Conservation (phyloP, 2,888 invertebrate genomes). For the Stenchaetothrips biformis region DNA sequence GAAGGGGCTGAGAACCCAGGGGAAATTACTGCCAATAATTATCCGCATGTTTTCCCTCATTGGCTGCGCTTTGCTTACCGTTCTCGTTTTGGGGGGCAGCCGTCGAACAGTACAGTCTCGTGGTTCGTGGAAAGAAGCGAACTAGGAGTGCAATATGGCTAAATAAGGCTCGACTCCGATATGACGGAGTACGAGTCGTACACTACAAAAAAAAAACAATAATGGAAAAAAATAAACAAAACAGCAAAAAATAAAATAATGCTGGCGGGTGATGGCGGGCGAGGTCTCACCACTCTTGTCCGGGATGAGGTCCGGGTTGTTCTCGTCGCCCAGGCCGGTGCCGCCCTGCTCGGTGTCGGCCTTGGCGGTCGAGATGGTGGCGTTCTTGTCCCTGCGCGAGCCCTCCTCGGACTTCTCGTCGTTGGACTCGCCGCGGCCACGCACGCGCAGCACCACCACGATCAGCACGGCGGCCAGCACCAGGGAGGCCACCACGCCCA, state of each 20-base stretch:
- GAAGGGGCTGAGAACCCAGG: too few species aligned
- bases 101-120: too few species aligned
- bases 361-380: slow-evolving; percentile 33
- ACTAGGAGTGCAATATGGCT: not conserved
- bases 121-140: not conserved
- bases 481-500: slow-evolving; percentile 47
- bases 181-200: slow-evolving; percentile 4
- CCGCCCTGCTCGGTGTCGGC: slow-evolving; percentile 31
- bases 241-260: not conserved
- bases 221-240: not conserved
- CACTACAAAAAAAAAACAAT: not conserved
- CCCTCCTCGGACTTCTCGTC: slow-evolving; percentile 35
- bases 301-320: slow-evolving; percentile 40
- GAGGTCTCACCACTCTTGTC: slow-evolving; percentile 34
- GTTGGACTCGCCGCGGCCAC: slow-evolving; percentile 34
- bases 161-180: slow-evolving; percentile 15
- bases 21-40: too few species aligned
- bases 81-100: too few species aligned
- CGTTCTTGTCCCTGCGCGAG: slow-evolving; percentile 41
- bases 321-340: slow-evolving; percentile 36
- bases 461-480: slow-evolving; percentile 46
- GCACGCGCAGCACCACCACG: slow-evolving; percentile 42
- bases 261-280: not conserved
- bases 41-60: too few species aligned
- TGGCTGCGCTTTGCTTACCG: too few species aligned